These are phyloP conservation scores for Sarcoramphus papa DNA, from an alignment of 2,797 vertebrate species.

Conservation along the genomic window DNA sequence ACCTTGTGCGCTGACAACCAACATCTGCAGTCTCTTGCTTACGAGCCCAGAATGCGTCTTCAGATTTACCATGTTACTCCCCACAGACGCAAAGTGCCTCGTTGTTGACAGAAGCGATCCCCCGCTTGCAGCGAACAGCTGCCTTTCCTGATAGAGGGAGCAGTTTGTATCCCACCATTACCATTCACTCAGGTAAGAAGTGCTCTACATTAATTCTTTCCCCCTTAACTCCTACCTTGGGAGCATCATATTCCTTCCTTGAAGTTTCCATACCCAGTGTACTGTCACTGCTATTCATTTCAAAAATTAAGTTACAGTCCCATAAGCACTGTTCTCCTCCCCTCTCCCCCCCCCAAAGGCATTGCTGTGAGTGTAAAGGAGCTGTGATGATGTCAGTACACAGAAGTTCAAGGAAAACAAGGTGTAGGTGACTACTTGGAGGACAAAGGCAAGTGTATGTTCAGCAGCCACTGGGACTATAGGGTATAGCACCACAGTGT, in stretches of 20 bases:
- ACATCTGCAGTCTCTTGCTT: fast-evolving
- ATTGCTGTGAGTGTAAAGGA: neutral
- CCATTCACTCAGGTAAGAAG: neutral
- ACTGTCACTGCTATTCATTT: neutral
- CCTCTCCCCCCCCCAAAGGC: neutral
- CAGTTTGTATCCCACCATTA: too few relatives aligned
- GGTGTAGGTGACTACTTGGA: neutral
- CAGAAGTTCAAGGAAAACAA: neutral
- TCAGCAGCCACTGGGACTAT: neutral
- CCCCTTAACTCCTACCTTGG: neutral
- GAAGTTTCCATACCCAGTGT: neutral
- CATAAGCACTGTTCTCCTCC: neutral
- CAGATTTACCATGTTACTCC: fast-evolving
- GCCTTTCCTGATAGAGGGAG: neutral
- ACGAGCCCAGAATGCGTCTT: fast-evolving
- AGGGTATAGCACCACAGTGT: neutral
- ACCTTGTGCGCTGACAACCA: neutral
- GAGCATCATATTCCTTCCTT: neutral
- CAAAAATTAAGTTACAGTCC: neutral
- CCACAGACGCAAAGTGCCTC: fast-evolving
- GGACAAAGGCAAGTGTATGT: neutral
- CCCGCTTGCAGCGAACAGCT: fast-evolving
- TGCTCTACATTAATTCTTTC: neutral
- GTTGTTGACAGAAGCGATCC: neutral
- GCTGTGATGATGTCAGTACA: neutral